Percentiles rank a stretch among this genome's conserved stretches.
phyloP scores from a whole-genome alignment of 1,140 invertebrate genomes.

The Pachypeltis micranthus region DNA sequence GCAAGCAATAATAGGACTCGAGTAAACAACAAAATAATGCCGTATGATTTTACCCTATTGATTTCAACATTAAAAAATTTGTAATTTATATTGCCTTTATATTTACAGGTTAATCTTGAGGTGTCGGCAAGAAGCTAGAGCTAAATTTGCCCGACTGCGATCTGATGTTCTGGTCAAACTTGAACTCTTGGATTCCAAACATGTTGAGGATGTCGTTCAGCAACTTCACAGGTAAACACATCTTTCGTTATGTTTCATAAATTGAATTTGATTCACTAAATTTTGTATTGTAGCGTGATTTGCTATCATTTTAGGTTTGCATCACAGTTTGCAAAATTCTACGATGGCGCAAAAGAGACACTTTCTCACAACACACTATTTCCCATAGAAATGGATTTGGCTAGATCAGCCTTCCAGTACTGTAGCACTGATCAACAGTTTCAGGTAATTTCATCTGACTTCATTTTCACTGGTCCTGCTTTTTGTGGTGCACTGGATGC shows the following conservation, averaged over 20 bases:
- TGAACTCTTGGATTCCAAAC: slow-evolving; percentile 93
- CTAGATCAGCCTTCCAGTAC: slow-evolving; percentile 81
- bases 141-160: slow-evolving; percentile 80
- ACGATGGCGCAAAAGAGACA: slow-evolving; percentile 44
- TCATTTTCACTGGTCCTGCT: too few species aligned
- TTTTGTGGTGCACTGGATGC: too few species aligned
- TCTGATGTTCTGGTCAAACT: slow-evolving; percentile 94
- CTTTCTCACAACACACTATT: slow-evolving; percentile 68
- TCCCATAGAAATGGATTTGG: slow-evolving; percentile 92
- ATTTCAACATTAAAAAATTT: not conserved
- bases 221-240: slow-evolving; percentile 52
- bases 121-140: slow-evolving; percentile 86
- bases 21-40: too few species aligned
- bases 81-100: not conserved
- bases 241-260: not conserved
- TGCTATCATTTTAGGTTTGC: slow-evolving; percentile 4
- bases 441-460: too few species aligned
- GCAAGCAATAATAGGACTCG: too few species aligned
- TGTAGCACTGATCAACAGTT: slow-evolving; percentile 45
- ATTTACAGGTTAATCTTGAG: slow-evolving; percentile 65
- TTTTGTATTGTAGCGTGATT: too few species aligned
- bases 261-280: not conserved
- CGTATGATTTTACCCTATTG: too few species aligned
- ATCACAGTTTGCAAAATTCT: slow-evolving; percentile 37
- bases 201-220: slow-evolving; percentile 84